Base-by-base conservation (phyloP, 2,113 vertebrate species). In the Ameiurus melas region DNA sequence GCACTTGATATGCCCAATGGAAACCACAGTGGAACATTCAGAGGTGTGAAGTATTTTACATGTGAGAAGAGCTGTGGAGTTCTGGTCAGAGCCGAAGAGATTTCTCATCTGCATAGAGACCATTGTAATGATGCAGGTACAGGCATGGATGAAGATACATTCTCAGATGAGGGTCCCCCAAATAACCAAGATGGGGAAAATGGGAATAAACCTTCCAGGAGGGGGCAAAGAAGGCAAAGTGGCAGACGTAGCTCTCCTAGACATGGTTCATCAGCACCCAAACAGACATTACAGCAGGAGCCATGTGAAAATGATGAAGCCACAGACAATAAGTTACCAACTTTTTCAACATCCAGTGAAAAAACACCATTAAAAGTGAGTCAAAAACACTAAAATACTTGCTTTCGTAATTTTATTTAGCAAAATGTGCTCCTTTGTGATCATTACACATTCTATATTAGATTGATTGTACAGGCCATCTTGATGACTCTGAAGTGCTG, bases 51-150 rank as follows among this genome's bases (percentile, higher is more conserved):
- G n/a, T 93, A 92, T 85, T 95, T 94, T 36, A 90, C 91, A 80
- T 93, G 92, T 68, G 62, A 91, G 39, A 90, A 92, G 77, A 66
- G 79, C 68, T 92, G 91, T 20, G 94, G 93, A 4, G 83, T 94
- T 8, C 93, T 95, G 90, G 94, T 94, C 64, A 93, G 92, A 85
- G 86, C 93, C 5, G 86, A 90, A 4, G 92, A 95, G 68, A 90
- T 95, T 30, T 93, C 92, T 13, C 92, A 91, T 20, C 80, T 92
- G 0, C 20, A 89, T 27, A 82, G 25, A 47, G 75, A 81, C 43
- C 57, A 68, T 0, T 43, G 90, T 86, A 92, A 84, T 20, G 30
- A 36, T 62, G 80, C 86, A 80, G 86, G 90, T 77, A 89, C 84
- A 5, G 86, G 57, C 27, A 36, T 84, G 27, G 86, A 90, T 75